These are phyloP conservation scores for Catharus minimus DNA, from an alignment of 2,113 vertebrate genomes.

Conservation along the genomic window DNA sequence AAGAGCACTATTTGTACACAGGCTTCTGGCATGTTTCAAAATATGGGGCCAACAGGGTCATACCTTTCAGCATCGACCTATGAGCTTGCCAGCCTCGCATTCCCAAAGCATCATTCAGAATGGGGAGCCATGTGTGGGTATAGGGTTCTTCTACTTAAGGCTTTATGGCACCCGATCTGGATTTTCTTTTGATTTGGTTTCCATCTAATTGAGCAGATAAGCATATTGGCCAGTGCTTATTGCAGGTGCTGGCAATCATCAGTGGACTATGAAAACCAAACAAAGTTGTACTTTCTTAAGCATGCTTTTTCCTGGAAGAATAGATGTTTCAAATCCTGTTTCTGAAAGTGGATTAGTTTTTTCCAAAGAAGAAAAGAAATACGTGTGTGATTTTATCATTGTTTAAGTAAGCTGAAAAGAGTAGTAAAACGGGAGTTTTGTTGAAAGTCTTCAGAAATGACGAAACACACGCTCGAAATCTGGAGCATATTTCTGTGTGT, in stretches of 20 bases:
- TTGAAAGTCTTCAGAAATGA: background rate
- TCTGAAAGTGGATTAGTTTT: background rate
- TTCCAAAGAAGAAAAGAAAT: background rate
- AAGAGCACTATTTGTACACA: conserved; percentile 17
- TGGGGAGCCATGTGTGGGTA: background rate
- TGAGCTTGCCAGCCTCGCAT: conserved; percentile 9
- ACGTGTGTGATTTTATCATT: background rate
- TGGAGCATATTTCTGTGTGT: background rate
- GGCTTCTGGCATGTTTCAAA: conserved; percentile 67
- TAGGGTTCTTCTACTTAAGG: background rate
- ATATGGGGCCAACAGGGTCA: conserved; percentile 49
- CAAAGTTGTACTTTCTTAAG: background rate
- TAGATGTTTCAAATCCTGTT: background rate
- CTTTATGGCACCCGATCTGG: conserved; percentile 56
- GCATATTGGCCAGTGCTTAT: background rate
- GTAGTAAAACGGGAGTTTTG: background rate
- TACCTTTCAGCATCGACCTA: conserved; percentile 10
- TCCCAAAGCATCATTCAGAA: conserved; percentile 48
- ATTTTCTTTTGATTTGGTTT: background rate
- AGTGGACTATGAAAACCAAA: background rate
- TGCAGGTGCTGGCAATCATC: background rate
- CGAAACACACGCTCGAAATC: background rate
- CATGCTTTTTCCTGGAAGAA: background rate
- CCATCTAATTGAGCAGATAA: background rate
- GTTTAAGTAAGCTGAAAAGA: background rate